These are phyloP conservation scores for Phlogophora meticulosa DNA, from an alignment of 2,888 invertebrate species.

Conservation along the genomic window DNA sequence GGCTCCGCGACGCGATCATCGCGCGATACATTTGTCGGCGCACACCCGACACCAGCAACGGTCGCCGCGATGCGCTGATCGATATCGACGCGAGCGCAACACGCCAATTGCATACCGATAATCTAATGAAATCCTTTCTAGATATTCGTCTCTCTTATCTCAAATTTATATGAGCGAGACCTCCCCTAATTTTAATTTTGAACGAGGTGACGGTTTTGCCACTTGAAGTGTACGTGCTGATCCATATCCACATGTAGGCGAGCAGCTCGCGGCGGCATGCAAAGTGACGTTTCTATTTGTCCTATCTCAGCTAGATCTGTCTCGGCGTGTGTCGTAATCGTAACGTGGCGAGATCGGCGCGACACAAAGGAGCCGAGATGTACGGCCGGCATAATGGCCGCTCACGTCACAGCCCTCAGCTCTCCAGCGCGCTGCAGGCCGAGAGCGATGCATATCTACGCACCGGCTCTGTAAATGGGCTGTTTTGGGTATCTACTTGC, in stretches of 20 bases:
- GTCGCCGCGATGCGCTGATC: conserved; percentile 79
- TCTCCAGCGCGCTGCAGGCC: conserved; percentile 77
- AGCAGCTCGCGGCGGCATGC: conserved; percentile 83
- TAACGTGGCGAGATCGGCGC: conserved; percentile 86
- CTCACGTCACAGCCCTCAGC: conserved; percentile 84
- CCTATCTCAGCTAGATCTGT: conserved; percentile 88
- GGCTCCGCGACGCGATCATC: conserved; percentile 84
- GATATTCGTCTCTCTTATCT: conserved; percentile 67
- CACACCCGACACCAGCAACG: conserved; percentile 76
- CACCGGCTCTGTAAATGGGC: conserved; percentile 88
- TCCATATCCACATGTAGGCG: conserved; percentile 80
- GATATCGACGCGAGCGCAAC: conserved; percentile 80
- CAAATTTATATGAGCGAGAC: conserved; percentile 50
- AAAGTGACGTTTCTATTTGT: conserved; percentile 90
- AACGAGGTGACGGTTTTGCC: conserved; percentile 80
- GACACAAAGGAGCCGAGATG: conserved; percentile 89
- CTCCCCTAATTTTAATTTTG: conserved; percentile 71
- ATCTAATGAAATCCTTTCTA: conserved; percentile 82
- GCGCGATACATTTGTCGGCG: conserved; percentile 90
- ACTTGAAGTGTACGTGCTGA: conserved; percentile 80
- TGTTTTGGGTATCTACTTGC: conserved; percentile 90
- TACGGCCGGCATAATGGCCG: conserved; percentile 86
- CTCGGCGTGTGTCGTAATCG: conserved; percentile 88
- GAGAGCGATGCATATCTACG: conserved; percentile 88
- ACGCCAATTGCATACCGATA: conserved; percentile 85